A percentile compares a stretch with the other conserved stretches of the same genome.
These are phyloP conservation scores for Drosophila tripunctata DNA, from an alignment of 2,888 invertebrate genomes.

Conservation along the genomic window DNA sequence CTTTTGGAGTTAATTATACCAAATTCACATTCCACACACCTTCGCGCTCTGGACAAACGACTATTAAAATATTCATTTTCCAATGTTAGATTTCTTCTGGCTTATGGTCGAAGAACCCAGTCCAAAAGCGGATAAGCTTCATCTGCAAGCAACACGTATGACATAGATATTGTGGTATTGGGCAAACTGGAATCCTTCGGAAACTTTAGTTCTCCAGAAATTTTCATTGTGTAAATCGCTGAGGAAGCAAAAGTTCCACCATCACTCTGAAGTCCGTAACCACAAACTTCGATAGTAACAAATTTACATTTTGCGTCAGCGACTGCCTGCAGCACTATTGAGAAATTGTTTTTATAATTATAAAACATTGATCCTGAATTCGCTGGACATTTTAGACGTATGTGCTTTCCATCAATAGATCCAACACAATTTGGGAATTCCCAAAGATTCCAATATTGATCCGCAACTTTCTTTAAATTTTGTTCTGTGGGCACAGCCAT, in stretches of 20 bases:
- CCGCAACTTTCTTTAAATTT: conserved; percentile 18
- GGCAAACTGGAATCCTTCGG: background rate
- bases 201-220: background rate
- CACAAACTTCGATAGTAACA: background rate
- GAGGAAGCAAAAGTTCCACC: background rate
- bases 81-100: conserved; percentile 2
- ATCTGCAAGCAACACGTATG: conserved; percentile 4
- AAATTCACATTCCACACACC: background rate
- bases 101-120: too few relatives aligned
- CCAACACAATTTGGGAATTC: background rate
- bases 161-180: background rate
- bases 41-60: background rate
- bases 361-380: conserved; percentile 66
- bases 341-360: conserved; percentile 3
- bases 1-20: background rate
- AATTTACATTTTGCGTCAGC: conserved; percentile 7
- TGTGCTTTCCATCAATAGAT: background rate
- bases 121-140: too few relatives aligned
- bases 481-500: conserved; percentile 33
- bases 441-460: conserved; percentile 29
- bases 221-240: background rate
- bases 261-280: background rate
- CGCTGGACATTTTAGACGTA: too few relatives aligned
- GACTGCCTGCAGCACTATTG: background rate
- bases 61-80: background rate